Evolutionary conservation across 2,888 invertebrate genomes (phyloP).

Genomic region (Mesochorus sp.): DNA sequence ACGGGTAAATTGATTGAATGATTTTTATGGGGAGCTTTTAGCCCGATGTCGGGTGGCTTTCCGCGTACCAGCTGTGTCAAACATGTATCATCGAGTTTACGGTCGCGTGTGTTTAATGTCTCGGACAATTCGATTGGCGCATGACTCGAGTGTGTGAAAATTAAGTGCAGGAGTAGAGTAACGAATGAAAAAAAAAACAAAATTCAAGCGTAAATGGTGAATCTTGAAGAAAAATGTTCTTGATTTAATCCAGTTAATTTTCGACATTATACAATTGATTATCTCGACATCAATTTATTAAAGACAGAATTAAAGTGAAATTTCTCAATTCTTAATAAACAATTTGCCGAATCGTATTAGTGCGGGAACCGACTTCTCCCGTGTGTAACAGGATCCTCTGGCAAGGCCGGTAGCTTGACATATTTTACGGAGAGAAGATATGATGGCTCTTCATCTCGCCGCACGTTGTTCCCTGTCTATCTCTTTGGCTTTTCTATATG

Average conservation of each 20-base stretch:
- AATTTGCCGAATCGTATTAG: neutral
- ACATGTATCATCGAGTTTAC: constrained; percentile 68
- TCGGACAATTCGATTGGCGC: constrained; percentile 75
- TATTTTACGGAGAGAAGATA: constrained; percentile 22
- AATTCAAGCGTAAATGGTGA: no score
- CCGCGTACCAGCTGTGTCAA: constrained; percentile 50
- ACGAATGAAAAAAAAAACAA: no score
- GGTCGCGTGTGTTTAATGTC: constrained; percentile 72
- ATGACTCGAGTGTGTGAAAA: constrained; percentile 63
- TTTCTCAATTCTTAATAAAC: neutral
- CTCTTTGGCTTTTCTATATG: constrained; percentile 8
- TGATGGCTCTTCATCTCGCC: constrained; percentile 50
- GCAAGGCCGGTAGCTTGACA: constrained; percentile 52
- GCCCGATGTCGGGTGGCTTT: constrained; percentile 48
- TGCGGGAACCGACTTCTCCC: neutral
- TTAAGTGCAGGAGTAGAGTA: neutral
- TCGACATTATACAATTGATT: no score
- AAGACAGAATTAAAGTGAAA: no score
- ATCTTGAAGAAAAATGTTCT: no score
- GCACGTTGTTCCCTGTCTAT: constrained; percentile 38
- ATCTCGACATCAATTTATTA: no score
- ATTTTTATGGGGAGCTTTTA: constrained; percentile 70
- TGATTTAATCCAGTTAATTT: no score
- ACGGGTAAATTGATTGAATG: constrained; percentile 70
- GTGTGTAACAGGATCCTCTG: constrained; percentile 7